Evolutionary conservation across 1,140 invertebrate species (phyloP), one percentile per base, ranked within the genome.

Genomic region (Lutraria rhynchaena): DNA sequence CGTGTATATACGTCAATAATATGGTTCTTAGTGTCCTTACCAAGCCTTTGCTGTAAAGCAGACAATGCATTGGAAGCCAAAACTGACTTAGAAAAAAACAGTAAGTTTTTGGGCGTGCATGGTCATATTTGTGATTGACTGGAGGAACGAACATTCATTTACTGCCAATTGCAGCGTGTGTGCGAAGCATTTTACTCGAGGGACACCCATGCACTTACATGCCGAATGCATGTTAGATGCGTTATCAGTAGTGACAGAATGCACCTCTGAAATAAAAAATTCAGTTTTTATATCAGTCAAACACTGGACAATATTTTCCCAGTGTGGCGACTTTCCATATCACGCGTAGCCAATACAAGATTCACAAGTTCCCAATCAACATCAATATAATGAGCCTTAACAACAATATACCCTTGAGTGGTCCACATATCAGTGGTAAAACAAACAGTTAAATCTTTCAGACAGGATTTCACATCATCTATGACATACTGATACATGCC

Each of bases 401-500:
- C 31, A 33, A 31, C 58, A 2, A 57, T 74, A 35, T 74, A 74
- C 3, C 70, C 70, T 22, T 74, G 24, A 33, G 55, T 37, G 31
- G 70, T 74, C 70, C 70, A 57, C 24, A 24, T 27, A 74, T 74
- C 70, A 24, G 70, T n/a, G 27, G 51, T 74, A 19, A 74, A 37
- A 46, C 29, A 31, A 22, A 69, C 63, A 37, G 35, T 69, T 69
- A 33, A n/a, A 3, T 24, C 53, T 74, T 74, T 58, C 15, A 74
- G 15, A 55, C 53, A 55, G 27, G 19, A 55, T 7, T 27, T 55
- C 19, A 55, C 53, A 27, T 95, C 92, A 46, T 27, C 37, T 27
- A 31, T 33, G 53, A 85, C 74, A n/a, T n/a, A n/a, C n/a, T n/a
- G n/a, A n/a, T n/a, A n/a, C n/a, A n/a, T n/a, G n/a, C n/a, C n/a